Percentiles rank a stretch among this genome's conserved stretches.
These are phyloP conservation scores for Melanostoma mellinum DNA, from an alignment of 2,888 invertebrate species.

Conservation along the genomic window DNA sequence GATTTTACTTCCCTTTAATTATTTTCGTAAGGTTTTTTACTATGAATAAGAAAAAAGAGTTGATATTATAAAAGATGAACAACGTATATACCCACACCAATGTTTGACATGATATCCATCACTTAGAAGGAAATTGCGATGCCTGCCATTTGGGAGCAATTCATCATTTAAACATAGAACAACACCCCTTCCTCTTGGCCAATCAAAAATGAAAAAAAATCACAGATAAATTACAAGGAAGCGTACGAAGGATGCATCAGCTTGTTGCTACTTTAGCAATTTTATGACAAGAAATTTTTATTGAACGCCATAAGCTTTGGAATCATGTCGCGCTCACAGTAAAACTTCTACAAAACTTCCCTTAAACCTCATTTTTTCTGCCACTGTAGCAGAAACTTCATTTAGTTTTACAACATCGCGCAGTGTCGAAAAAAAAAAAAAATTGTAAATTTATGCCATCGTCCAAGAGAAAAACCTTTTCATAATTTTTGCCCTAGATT, in stretches of 20 bases:
- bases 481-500: slow-evolving; percentile 64
- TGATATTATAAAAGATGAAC: neutral
- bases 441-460: slow-evolving; percentile 41
- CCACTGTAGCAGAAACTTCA: slow-evolving; percentile 39
- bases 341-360: slow-evolving; percentile 34
- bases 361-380: neutral
- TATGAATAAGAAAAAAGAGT: neutral
- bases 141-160: slow-evolving; percentile 48
- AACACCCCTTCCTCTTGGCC: slow-evolving; percentile 14
- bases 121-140: slow-evolving; percentile 27
- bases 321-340: slow-evolving; percentile 58
- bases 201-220: slow-evolving; percentile 23
- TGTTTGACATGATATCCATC: slow-evolving; percentile 55
- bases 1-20: slow-evolving; percentile 28
- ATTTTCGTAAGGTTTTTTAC: slow-evolving; percentile 33
- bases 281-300: slow-evolving; percentile 68
- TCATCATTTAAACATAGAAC: slow-evolving; percentile 36
- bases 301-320: slow-evolving; percentile 70
- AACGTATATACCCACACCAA: neutral
- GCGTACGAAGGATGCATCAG: slow-evolving; percentile 52
- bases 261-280: slow-evolving; percentile 69
- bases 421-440: slow-evolving; percentile 5
- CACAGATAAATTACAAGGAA: slow-evolving; percentile 43
- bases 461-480: slow-evolving; percentile 29
- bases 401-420: slow-evolving; percentile 55